A percentile compares a stretch with the other conserved stretches of the same genome.
These are phyloP conservation scores for Deilephila elpenor DNA, from an alignment of 2,888 invertebrate species.

Conservation along the genomic window DNA sequence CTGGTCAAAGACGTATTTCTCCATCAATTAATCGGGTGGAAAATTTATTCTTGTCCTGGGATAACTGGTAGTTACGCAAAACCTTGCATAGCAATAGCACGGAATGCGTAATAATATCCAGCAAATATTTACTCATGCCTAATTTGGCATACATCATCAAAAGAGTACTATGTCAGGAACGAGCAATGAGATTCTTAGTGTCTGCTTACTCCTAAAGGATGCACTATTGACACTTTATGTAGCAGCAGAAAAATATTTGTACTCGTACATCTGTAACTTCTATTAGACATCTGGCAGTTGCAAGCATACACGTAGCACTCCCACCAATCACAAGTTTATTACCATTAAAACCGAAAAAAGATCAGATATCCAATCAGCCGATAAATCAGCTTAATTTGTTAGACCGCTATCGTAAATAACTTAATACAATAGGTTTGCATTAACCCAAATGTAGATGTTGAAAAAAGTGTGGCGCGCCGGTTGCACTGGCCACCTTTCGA, in stretches of 20 bases:
- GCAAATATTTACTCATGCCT: neutral
- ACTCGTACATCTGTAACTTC: too few species aligned
- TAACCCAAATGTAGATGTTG: slow-evolving; percentile 34
- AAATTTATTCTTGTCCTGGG: slow-evolving; percentile 3
- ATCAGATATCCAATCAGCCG: slow-evolving; percentile 12
- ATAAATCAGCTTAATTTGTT: slow-evolving; percentile 27
- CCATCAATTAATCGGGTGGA: slow-evolving; percentile 4
- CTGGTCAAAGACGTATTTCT: slow-evolving; percentile 6
- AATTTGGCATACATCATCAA: too few species aligned
- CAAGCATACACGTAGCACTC: neutral
- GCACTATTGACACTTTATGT: too few species aligned
- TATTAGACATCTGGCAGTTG: too few species aligned
- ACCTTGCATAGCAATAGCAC: neutral
- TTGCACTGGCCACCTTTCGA: slow-evolving; percentile 14
- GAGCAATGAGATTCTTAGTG: too few species aligned
- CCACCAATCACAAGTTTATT: neutral
- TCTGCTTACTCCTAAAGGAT: too few species aligned
- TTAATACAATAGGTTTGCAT: slow-evolving; percentile 34
- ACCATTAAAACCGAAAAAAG: neutral
- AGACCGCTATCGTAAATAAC: neutral
- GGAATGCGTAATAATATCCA: neutral
- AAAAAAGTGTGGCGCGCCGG: slow-evolving; percentile 1
- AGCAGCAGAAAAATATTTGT: too few species aligned
- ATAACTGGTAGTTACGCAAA: slow-evolving; percentile 5
- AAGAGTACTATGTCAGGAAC: too few species aligned